Conservation (phyloP, 1,140 invertebrate species). For the Latrodectus geometricus region DNA sequence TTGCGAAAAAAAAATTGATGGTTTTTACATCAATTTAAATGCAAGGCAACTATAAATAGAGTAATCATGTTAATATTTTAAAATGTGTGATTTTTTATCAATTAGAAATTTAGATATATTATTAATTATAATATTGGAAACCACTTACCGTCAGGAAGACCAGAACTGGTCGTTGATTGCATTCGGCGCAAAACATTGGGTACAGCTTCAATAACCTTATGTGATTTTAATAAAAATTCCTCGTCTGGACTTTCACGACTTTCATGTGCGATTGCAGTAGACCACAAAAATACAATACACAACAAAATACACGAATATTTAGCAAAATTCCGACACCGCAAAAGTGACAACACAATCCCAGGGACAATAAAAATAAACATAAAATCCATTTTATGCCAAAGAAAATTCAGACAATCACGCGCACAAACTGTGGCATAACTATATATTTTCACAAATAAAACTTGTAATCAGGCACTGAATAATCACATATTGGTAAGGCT, state of each 20-base stretch:
- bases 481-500: too few species aligned
- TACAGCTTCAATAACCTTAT: conserved; percentile 58
- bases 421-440: conserved; percentile 26
- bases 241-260: neutral
- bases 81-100: too few species aligned
- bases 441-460: neutral
- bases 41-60: too few species aligned
- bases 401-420: conserved; percentile 8
- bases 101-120: too few species aligned
- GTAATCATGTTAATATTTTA: too few species aligned
- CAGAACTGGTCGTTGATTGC: conserved; percentile 11
- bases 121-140: too few species aligned
- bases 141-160: conserved; percentile 24
- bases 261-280: neutral
- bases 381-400: conserved; percentile 41
- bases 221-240: conserved; percentile 51
- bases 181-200: conserved; percentile 31
- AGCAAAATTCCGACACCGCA: conserved; percentile 13
- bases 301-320: conserved; percentile 17
- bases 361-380: conserved; percentile 51
- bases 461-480: too few species aligned
- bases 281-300: conserved; percentile 24
- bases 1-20: too few species aligned
- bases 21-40: too few species aligned
- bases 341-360: conserved; percentile 50